phyloP scores from a whole-genome alignment of 1,140 invertebrate species.

The Grapholita molesta region DNA sequence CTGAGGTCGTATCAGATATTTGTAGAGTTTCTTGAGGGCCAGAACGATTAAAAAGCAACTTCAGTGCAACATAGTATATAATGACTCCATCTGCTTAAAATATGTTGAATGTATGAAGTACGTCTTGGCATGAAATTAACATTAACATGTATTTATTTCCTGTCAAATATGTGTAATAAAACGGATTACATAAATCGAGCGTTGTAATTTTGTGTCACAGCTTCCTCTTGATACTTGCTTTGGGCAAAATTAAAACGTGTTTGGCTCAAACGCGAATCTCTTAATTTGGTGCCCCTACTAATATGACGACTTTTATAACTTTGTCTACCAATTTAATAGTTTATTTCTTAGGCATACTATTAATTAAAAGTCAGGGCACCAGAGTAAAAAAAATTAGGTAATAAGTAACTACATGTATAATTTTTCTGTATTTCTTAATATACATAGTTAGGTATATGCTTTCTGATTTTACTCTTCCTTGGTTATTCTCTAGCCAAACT shows the following conservation, averaged over 20 bases:
- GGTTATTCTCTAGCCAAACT: no score
- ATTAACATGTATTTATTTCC: neutral
- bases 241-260: neutral
- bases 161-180: neutral
- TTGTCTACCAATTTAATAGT: no score
- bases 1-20: no score
- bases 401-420: no score
- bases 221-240: slow-evolving; percentile 5
- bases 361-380: no score
- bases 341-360: no score
- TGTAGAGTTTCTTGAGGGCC: neutral
- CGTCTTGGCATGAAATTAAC: neutral
- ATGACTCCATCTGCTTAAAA: neutral
- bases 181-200: neutral
- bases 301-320: no score
- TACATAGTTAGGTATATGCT: no score
- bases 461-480: no score
- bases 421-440: no score
- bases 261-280: neutral
- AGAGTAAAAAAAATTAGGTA: no score
- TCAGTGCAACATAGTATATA: neutral
- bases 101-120: neutral
- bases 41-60: neutral
- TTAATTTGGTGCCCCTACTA: neutral
- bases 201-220: neutral